Conservation (phyloP, 2,113 vertebrate species). For the Hippocampus zosterae region DNA sequence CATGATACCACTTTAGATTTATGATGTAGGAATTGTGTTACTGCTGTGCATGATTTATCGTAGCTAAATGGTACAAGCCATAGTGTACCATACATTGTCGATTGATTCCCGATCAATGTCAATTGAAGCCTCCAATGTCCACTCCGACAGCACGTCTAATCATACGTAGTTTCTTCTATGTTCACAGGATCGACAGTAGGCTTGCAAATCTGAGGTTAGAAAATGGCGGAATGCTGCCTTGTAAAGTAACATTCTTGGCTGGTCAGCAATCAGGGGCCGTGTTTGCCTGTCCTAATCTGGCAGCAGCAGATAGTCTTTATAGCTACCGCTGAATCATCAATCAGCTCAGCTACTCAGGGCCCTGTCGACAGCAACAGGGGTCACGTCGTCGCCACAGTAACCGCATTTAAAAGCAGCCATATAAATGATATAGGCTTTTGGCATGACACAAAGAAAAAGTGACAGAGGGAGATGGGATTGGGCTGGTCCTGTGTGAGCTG, state of each 20-base stretch:
- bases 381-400: slow-evolving; percentile 73
- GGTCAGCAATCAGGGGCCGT: slow-evolving; percentile 39
- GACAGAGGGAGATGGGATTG: slow-evolving; percentile 23
- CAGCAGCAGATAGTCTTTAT: slow-evolving; percentile 75
- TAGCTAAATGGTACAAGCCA: background rate
- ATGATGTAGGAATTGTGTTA: background rate
- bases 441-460: slow-evolving; percentile 51
- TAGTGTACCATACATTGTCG: background rate
- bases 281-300: slow-evolving; percentile 76
- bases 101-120: background rate
- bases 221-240: slow-evolving; percentile 48
- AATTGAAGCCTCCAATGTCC: background rate
- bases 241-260: slow-evolving; percentile 50
- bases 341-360: slow-evolving; percentile 63
- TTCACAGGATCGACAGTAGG: background rate
- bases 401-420: slow-evolving; percentile 66
- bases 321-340: slow-evolving; percentile 69
- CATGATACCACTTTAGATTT: background rate
- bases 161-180: background rate
- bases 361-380: slow-evolving; percentile 55
- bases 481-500: slow-evolving; percentile 9
- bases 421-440: slow-evolving; percentile 59
- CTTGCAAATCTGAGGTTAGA: slow-evolving; percentile 22
- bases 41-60: background rate
- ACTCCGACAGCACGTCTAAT: background rate